Conservation (phyloP, 2,888 invertebrate genomes). For the Magallana nippona region DNA sequence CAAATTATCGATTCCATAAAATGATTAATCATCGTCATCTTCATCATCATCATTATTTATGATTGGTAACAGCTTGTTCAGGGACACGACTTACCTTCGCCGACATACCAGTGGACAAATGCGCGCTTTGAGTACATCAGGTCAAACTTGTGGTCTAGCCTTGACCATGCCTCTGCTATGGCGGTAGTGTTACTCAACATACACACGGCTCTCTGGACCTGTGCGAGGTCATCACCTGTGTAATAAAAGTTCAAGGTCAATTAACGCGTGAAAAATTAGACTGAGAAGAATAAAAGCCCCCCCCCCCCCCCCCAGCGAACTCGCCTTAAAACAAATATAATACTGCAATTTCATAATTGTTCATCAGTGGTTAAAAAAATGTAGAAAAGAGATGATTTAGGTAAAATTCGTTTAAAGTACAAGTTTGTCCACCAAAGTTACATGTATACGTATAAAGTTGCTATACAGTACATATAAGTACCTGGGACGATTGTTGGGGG, state of each 20-base stretch:
- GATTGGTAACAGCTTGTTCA: not conserved
- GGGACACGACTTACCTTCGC: constrained; percentile 70
- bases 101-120: constrained; percentile 87
- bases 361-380: no score
- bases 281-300: no score
- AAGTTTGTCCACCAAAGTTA: no score
- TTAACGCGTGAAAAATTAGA: no score
- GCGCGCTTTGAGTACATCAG: constrained; percentile 90
- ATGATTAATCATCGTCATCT: no score
- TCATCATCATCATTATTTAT: no score
- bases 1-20: no score
- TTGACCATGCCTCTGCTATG: constrained; percentile 91
- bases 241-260: not conserved
- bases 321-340: no score
- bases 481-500: constrained; percentile 64
- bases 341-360: no score
- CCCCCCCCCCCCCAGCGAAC: no score
- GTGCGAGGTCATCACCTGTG: constrained; percentile 87
- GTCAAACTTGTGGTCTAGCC: constrained; percentile 89
- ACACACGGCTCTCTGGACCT: constrained; percentile 81
- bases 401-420: no score
- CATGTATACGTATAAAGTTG: no score
- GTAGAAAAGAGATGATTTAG: not conserved
- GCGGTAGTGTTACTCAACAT: constrained; percentile 96
- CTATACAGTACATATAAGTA: constrained; percentile 26